Conservation (phyloP, 1,140 invertebrate species). For the Theocolax elegans region DNA sequence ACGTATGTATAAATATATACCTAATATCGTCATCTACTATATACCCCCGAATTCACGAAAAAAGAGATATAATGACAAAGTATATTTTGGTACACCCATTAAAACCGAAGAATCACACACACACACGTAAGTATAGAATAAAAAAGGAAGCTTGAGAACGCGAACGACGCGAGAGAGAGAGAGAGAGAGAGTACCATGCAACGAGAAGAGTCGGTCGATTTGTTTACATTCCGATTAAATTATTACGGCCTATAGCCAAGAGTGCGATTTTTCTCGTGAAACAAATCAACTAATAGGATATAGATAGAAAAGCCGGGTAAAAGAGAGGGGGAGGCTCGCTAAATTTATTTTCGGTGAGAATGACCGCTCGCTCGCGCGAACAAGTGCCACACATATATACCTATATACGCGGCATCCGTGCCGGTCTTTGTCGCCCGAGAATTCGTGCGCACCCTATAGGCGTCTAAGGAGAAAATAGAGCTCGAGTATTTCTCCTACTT, state of each 20-base stretch:
- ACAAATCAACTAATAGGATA: not conserved
- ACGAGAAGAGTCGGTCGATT: not conserved
- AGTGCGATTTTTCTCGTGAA: too few species aligned
- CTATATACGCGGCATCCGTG: not conserved
- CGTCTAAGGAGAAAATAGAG: not conserved
- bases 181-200: not conserved
- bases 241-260: too few species aligned
- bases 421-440: not conserved
- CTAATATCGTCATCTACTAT: too few species aligned
- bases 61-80: constrained; percentile 25
- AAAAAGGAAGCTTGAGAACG: too few species aligned
- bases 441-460: not conserved
- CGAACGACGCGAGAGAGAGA: not conserved
- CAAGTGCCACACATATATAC: not conserved
- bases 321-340: not conserved
- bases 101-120: constrained; percentile 8
- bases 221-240: constrained; percentile 7
- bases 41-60: too few species aligned
- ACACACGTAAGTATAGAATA: not conserved
- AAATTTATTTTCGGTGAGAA: constrained; percentile 45
- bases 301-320: not conserved
- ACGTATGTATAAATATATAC: too few species aligned
- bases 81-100: not conserved
- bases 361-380: not conserved
- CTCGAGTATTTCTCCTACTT: not conserved